phyloP scores from a whole-genome alignment of 2,113 vertebrate species.

The Anhinga anhinga region DNA sequence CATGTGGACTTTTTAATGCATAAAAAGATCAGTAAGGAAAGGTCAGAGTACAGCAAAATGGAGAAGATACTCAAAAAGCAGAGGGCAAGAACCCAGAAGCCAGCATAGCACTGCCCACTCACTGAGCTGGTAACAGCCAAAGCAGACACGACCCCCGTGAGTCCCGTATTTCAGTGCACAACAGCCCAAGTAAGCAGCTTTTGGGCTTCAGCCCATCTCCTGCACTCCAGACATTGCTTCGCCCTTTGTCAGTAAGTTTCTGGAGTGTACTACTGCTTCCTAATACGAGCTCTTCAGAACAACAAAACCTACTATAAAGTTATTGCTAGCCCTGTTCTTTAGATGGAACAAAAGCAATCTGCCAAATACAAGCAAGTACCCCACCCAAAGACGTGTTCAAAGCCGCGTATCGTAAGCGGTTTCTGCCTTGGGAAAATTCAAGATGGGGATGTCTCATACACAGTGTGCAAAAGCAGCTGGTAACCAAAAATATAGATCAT shows the following conservation, averaged over 20 bases:
- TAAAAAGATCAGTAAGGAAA: neutral
- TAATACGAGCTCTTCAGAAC: neutral
- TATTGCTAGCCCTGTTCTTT: neutral
- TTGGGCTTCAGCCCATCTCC: neutral
- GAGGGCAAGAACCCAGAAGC: neutral
- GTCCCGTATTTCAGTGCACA: neutral
- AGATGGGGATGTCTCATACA: neutral
- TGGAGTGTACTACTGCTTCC: neutral
- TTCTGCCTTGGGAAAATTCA: neutral
- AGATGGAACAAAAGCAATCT: neutral
- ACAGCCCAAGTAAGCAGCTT: neutral
- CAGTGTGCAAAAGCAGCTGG: neutral
- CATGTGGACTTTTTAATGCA: neutral
- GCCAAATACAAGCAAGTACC: fast-evolving
- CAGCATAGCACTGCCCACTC: neutral
- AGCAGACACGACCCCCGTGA: neutral
- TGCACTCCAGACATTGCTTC: neutral
- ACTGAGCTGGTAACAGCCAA: neutral
- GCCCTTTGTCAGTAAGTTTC: neutral
- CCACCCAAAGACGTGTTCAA: neutral
- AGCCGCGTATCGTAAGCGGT: neutral
- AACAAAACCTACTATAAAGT: neutral
- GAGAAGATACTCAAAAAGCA: neutral
- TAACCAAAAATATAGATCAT: neutral
- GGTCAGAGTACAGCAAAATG: neutral